These are phyloP conservation scores for Dicentrarchus labrax DNA, from an alignment of 2,113 vertebrate genomes.

Conservation along the genomic window DNA sequence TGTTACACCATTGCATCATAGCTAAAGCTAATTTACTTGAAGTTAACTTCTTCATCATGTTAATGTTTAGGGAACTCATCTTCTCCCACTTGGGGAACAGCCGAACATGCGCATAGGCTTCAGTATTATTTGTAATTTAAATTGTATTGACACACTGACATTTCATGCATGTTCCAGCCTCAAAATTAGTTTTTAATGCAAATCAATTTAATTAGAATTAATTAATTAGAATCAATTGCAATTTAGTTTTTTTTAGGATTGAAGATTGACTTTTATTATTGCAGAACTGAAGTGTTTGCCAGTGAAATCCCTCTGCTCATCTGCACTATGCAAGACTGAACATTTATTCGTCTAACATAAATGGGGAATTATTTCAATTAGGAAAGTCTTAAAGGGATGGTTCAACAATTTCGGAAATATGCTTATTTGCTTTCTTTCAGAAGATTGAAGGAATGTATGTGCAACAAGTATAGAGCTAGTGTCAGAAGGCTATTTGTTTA, in stretches of 20 bases:
- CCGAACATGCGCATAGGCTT: neutral
- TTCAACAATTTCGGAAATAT: neutral
- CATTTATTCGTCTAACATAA: neutral
- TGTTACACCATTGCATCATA: slow-evolving; percentile 18
- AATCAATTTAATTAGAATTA: neutral
- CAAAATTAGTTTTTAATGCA: neutral
- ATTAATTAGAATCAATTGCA: neutral
- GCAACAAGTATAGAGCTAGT: neutral
- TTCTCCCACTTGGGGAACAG: neutral
- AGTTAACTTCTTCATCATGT: slow-evolving; percentile 6
- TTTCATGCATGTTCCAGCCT: neutral
- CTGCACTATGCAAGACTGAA: neutral
- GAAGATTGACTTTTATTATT: neutral
- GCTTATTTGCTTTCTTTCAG: neutral
- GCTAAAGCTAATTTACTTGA: slow-evolving; percentile 1
- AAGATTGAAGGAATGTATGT: neutral
- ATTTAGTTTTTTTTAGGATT: neutral
- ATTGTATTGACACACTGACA: slow-evolving; percentile 9
- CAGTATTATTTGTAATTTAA: neutral
- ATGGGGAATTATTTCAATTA: neutral
- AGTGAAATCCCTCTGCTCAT: neutral
- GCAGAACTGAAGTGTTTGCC: neutral
- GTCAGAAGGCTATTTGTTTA: neutral
- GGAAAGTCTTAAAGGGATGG: neutral
- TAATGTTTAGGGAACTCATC: neutral